A percentile compares a stretch with the other conserved stretches of the same genome.
Conservation (phyloP, 2,113 vertebrate genomes). For the Edolisoma coerulescens region DNA sequence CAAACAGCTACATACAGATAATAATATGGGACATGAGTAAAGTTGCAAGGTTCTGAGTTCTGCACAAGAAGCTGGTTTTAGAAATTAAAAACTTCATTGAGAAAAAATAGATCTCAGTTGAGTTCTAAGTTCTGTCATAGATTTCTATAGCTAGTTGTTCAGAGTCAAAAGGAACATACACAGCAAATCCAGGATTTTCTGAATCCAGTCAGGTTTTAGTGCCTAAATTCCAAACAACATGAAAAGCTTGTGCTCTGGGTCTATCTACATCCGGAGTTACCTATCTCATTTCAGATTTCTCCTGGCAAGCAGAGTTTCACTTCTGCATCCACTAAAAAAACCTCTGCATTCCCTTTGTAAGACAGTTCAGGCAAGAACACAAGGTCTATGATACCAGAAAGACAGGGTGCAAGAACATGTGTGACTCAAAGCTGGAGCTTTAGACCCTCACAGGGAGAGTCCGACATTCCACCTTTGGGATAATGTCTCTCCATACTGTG, state of each 20-base stretch:
- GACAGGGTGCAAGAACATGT: rapidly evolving
- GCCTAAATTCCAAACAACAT: background rate
- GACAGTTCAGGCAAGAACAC: background rate
- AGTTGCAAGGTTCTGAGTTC: background rate
- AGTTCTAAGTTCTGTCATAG: background rate
- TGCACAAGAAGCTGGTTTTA: background rate
- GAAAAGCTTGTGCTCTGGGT: background rate
- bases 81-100: background rate
- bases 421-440: background rate
- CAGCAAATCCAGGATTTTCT: background rate
- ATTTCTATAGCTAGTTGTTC: background rate
- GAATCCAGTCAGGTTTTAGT: background rate
- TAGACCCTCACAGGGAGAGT: background rate
- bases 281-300: background rate
- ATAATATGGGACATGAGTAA: background rate
- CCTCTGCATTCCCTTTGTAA: background rate
- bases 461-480: background rate
- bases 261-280: too few relatives aligned
- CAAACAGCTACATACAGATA: background rate
- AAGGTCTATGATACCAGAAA: background rate
- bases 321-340: background rate
- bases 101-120: background rate
- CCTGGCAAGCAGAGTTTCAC: background rate
- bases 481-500: background rate
- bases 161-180: background rate